Evolutionary conservation across 2,888 invertebrate genomes (phyloP).

Genomic region (Zygothrica quintamaculata): DNA sequence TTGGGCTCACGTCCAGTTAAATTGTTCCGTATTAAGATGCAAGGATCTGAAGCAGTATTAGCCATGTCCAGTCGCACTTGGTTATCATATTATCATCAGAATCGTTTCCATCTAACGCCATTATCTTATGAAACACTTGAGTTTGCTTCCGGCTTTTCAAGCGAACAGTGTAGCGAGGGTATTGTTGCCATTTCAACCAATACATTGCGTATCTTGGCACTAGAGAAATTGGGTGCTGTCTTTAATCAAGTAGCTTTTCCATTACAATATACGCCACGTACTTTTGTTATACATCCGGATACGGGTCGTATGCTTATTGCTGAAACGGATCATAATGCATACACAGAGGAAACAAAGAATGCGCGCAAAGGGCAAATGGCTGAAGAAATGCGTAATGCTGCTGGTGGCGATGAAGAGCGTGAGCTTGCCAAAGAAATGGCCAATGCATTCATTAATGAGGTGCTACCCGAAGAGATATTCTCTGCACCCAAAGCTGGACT

Average conservation of each 20-base stretch:
- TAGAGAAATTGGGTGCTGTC: slow-evolving; percentile 99
- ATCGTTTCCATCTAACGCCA: slow-evolving; percentile 97
- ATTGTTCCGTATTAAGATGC: slow-evolving; percentile 97
- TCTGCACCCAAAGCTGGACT: slow-evolving; percentile 98
- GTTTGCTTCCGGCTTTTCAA: slow-evolving; percentile 98
- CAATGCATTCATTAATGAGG: slow-evolving; percentile 97
- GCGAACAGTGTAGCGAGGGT: slow-evolving; percentile 99
- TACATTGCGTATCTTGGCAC: slow-evolving; percentile 97
- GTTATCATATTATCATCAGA: slow-evolving; percentile 99
- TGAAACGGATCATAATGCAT: slow-evolving; percentile 99
- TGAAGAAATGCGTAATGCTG: slow-evolving; percentile 98
- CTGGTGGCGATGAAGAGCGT: slow-evolving; percentile 97
- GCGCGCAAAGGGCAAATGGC: slow-evolving; percentile 97
- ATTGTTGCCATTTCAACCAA: slow-evolving; percentile 99
- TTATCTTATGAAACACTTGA: slow-evolving; percentile 98
- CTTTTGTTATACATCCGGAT: slow-evolving; percentile 96
- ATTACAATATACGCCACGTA: slow-evolving; percentile 97
- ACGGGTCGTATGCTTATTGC: slow-evolving; percentile 95
- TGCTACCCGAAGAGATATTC: slow-evolving; percentile 96
- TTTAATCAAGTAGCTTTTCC: slow-evolving; percentile 98
- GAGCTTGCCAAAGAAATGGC: slow-evolving; percentile 99
- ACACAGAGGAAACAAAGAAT: slow-evolving; percentile 98
- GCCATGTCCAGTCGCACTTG: slow-evolving; percentile 99
- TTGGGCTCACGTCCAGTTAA: slow-evolving; percentile 98
- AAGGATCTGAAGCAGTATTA: slow-evolving; percentile 97